phyloP scores from a whole-genome alignment of 2,113 vertebrate species.

The Excalfactoria chinensis region DNA sequence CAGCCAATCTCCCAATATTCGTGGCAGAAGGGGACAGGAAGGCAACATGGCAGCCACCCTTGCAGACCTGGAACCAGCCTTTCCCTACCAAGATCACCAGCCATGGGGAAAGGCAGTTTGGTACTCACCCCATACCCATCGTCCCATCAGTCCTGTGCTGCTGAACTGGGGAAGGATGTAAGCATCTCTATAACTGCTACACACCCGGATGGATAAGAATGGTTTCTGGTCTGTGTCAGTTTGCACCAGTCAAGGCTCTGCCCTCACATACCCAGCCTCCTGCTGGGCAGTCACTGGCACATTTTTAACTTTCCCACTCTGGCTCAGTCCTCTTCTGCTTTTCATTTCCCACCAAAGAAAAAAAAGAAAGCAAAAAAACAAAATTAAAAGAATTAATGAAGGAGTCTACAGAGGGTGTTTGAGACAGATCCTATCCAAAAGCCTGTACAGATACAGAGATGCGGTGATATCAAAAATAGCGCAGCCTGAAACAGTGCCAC shows the following conservation, averaged over 20 bases:
- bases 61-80: background rate
- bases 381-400: background rate
- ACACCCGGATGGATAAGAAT: background rate
- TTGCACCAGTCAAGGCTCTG: conserved; percentile 31
- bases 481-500: conserved; percentile 12
- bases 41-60: background rate
- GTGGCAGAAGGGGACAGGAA: background rate
- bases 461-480: background rate
- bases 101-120: rapidly evolving
- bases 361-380: background rate
- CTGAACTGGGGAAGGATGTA: background rate
- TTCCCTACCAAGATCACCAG: background rate
- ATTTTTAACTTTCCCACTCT: conserved; percentile 3
- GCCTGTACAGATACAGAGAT: background rate
- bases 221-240: background rate
- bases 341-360: background rate
- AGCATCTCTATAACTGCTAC: background rate
- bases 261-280: background rate
- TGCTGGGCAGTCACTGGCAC: conserved; percentile 18
- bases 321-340: conserved; percentile 7
- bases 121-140: background rate
- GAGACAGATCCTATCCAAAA: background rate
- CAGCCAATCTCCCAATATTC: background rate
- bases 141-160: background rate
- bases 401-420: background rate